phyloP scores from a whole-genome alignment of 2,888 invertebrate species.

The Oligia fasciuncula region DNA sequence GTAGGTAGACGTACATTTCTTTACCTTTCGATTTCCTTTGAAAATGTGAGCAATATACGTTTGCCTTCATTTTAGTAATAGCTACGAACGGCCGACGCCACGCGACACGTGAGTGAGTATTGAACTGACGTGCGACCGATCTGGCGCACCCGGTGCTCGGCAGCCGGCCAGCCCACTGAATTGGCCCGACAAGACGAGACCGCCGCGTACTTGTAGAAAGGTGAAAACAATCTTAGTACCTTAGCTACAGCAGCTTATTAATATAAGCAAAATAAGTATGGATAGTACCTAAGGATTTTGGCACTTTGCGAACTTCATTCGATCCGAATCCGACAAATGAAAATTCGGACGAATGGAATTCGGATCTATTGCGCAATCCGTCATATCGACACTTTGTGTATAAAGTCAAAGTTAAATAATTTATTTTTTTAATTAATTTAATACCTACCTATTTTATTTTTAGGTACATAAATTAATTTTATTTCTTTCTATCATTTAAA shows the following conservation, averaged over 20 bases:
- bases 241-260: background rate
- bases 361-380: background rate
- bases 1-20: background rate
- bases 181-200: background rate
- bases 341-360: background rate
- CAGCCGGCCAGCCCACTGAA: background rate
- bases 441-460: no score
- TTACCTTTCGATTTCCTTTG: background rate
- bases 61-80: no score
- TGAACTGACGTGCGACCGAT: background rate
- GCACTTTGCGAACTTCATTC: background rate
- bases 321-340: background rate
- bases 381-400: background rate
- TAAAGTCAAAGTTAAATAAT: background rate
- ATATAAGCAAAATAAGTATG: background rate
- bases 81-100: background rate
- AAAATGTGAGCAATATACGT: background rate
- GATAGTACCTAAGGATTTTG: background rate
- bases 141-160: background rate
- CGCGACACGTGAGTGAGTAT: background rate
- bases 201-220: background rate
- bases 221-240: background rate
- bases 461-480: no score
- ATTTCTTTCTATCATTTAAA: no score
- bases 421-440: no score